These are phyloP conservation scores for Ips nitidus DNA, from an alignment of 1,140 invertebrate species.

Conservation along the genomic window DNA sequence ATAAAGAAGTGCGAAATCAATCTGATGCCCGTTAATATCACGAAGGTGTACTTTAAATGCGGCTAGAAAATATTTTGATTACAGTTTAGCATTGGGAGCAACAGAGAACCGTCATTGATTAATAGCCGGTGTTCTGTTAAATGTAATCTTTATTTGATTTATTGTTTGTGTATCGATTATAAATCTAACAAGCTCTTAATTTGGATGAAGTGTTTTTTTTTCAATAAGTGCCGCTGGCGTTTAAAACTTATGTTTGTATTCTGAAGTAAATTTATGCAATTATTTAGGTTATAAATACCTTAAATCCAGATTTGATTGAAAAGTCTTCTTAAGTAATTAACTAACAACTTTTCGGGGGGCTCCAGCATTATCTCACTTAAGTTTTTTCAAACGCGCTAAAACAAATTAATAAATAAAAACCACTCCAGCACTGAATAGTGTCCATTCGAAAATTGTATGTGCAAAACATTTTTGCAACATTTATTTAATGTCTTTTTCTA, in stretches of 20 bases:
- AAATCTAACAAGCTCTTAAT: constrained; percentile 29
- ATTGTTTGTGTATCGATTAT: constrained; percentile 31
- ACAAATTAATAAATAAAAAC: constrained; percentile 12
- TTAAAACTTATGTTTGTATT: no score
- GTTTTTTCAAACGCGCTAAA: constrained; percentile 19
- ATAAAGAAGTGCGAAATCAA: neutral
- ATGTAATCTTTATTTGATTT: constrained; percentile 34
- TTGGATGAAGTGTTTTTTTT: constrained; percentile 26
- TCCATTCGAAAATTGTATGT: neutral
- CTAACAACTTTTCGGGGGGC: constrained; percentile 5
- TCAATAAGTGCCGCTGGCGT: neutral
- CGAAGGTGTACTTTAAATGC: neutral
- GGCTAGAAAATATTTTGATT: constrained; percentile 13
- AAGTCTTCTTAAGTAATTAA: constrained; percentile 1
- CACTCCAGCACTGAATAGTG: constrained; percentile 18
- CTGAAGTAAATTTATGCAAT: no score
- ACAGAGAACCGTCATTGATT: constrained; percentile 18
- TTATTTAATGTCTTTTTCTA: constrained; percentile 6
- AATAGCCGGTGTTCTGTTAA: constrained; percentile 16
- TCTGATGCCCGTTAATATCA: neutral
- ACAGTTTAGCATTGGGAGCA: constrained; percentile 12
- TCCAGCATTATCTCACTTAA: constrained; percentile 5
- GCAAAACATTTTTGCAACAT: constrained; percentile 15
- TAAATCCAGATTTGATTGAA: neutral
- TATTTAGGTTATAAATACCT: neutral